Base-by-base conservation (phyloP, 2,888 invertebrate genomes). In the Diaphora mendica region DNA sequence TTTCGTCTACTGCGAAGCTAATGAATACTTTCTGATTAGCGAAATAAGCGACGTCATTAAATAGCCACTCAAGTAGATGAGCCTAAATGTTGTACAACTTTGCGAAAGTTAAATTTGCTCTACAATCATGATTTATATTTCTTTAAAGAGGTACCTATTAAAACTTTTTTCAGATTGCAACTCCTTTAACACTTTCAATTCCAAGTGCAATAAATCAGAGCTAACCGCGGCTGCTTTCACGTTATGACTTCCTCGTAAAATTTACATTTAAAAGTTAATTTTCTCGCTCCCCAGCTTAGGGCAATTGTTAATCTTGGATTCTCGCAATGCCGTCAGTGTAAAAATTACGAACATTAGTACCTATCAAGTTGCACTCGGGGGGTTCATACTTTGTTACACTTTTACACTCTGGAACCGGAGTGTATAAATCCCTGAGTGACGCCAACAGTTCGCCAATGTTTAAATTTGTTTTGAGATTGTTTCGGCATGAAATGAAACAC, bases 261-360 rank as follows among this genome's bases (percentile, higher is more conserved):
- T 95, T 94, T 95, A 95, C 94, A 94, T 95, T 94, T 94, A 93
- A 95, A 95, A 94, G 93, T 95, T 93, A 95, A 95, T 95, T 94
- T 94, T 94, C 94, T 91, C 92, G 89, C 89, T 91, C 86, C 89
- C 88, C 89, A 88, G 90, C 91, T 92, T 88, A 91, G 90, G 90
- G 92, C 93, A 92, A 93, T 94, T 94, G 93, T 94, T 94, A 94
- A 94, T 95, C 93, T 93, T 91, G 93, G 89, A 91, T 92, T 91
- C 90, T 88, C 87, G 87, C 88, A 90, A 88, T 87, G 85, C 85
- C 82, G 78, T 85, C 78, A 77, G 82, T 88, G 87, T 88, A 89
- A 90, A 91, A 92, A 91, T 89, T 92, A 90, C 88, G 89, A 87
- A 86, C 85, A 88, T 90, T 89, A 88, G 88, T 88, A 55, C 51